These are phyloP conservation scores for Macrostomum lignano DNA, from an alignment of 1,140 invertebrate species.

Conservation along the genomic window DNA sequence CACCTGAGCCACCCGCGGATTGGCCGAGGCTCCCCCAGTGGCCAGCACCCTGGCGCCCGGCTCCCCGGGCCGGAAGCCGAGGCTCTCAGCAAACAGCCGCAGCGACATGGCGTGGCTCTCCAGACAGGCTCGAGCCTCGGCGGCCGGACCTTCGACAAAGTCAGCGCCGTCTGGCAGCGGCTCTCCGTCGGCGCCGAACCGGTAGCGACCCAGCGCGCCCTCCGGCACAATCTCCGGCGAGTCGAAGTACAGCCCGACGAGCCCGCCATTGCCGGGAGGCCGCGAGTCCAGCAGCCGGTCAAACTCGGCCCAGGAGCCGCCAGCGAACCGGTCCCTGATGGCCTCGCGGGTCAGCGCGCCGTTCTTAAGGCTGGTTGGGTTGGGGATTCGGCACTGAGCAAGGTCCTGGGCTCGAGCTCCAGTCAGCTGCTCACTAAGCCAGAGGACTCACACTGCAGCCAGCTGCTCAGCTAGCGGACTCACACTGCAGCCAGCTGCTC, in stretches of 20 bases:
- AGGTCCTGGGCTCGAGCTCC: neutral
- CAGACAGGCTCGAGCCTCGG: too few relatives aligned
- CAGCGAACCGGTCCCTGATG: conserved; percentile 43
- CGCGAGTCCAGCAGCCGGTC: conserved; percentile 48
- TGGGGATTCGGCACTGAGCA: conserved; percentile 4
- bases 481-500: too few relatives aligned
- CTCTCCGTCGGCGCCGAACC: conserved; percentile 16
- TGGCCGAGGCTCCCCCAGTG: too few relatives aligned
- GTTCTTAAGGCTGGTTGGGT: conserved; percentile 51
- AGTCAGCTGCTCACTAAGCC: neutral
- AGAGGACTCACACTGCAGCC: too few relatives aligned
- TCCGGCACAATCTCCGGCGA: conserved; percentile 50
- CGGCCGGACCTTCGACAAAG: too few relatives aligned
- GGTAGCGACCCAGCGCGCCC: conserved; percentile 19
- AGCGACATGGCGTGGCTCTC: too few relatives aligned
- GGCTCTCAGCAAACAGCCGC: too few relatives aligned
- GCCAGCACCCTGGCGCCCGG: conserved; percentile 34
- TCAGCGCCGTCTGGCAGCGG: too few relatives aligned
- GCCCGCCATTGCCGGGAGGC: conserved; percentile 63
- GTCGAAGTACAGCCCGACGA: conserved; percentile 64
- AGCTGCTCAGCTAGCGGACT: too few relatives aligned
- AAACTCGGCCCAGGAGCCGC: conserved; percentile 50
- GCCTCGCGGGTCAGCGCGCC: conserved; percentile 59
- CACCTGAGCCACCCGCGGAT: too few relatives aligned
- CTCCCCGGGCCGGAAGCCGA: too few relatives aligned